Evolutionary conservation across 1,140 invertebrate species (phyloP), one percentile per base, ranked within the genome.

Genomic region (Heliconius hewitsoni): DNA sequence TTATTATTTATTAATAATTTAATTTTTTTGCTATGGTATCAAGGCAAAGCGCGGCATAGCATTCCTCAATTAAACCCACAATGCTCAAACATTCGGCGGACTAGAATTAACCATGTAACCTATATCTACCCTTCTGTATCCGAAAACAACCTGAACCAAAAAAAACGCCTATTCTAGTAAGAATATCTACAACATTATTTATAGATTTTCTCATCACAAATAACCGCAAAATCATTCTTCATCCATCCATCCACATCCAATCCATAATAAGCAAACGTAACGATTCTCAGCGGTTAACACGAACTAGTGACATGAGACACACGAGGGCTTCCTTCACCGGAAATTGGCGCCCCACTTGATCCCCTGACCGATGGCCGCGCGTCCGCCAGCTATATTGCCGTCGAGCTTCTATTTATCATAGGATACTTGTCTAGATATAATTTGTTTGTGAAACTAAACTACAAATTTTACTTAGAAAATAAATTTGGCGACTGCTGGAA

Each of bases 271-370:
- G 71, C 30, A 39, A 39, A 18, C 37, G n/a, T 23, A n/a, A 19
- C 30, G n/a, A n/a, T 16, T 16, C 8, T 1, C 16, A 18, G 13
- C 71, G 30, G 39, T 37, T n/a, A 71, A 39, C 34, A 71, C 2
- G 71, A 71, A n/a, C 13, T 3, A 71, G 71, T 39, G 71, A 37
- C 34, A 37, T 39, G 71, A 39, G 30, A 39, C 71, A 71, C 71
- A 71, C 37, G 34, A 71, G 71, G 74, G 74, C 77, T 82, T 80
- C 75, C 81, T 77, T 74, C 84, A 72, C 77, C 79, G 83, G 84
- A 85, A 83, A 85, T 85, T 85, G 82, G 66, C 82, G 73, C 80
- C 81, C 73, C 77, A 80, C 82, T 83, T 83, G 84, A 85, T 85
- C 82, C 84, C 80, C 74, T 82, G 78, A 85, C 84, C 84, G 82